These are phyloP conservation scores for Furnarius figulus DNA, from an alignment of 2,113 vertebrate species.

Conservation along the genomic window DNA sequence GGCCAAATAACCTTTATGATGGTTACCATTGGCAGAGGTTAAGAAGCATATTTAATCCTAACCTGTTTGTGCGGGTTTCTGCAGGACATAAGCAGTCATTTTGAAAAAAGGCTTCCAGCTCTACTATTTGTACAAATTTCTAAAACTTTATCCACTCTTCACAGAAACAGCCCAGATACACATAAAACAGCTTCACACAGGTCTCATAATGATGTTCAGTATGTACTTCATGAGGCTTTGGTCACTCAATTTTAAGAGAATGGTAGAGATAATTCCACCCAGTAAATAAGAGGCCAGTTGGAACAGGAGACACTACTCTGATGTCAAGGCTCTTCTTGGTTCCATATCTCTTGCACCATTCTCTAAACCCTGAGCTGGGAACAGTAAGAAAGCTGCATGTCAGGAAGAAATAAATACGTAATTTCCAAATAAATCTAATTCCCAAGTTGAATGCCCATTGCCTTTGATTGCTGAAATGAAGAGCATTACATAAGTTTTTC, in stretches of 20 bases:
- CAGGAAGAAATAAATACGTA: not conserved
- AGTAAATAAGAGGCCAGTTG: not conserved
- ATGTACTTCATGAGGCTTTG: not conserved
- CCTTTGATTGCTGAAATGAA: not conserved
- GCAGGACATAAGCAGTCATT: not conserved
- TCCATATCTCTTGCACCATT: not conserved
- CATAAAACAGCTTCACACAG: not conserved
- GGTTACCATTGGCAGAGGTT: not conserved
- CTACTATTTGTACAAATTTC: not conserved
- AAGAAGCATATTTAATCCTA: conserved; percentile 1
- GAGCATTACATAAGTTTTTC: not conserved
- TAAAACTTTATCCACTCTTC: not conserved
- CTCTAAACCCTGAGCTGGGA: not conserved
- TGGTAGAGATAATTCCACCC: not conserved
- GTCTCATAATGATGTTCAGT: not conserved
- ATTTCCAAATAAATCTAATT: not conserved
- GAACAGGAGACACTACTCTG: not conserved
- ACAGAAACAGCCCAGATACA: not conserved
- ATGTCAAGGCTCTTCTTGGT: not conserved
- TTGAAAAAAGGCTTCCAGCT: not conserved
- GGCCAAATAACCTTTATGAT: not conserved
- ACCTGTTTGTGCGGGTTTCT: not conserved
- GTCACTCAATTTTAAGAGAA: not conserved
- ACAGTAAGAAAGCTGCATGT: not conserved
- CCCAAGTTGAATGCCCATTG: not conserved